Evolutionary conservation across 2,888 invertebrate genomes (phyloP).

Genomic region (Phytoseiulus persimilis): DNA sequence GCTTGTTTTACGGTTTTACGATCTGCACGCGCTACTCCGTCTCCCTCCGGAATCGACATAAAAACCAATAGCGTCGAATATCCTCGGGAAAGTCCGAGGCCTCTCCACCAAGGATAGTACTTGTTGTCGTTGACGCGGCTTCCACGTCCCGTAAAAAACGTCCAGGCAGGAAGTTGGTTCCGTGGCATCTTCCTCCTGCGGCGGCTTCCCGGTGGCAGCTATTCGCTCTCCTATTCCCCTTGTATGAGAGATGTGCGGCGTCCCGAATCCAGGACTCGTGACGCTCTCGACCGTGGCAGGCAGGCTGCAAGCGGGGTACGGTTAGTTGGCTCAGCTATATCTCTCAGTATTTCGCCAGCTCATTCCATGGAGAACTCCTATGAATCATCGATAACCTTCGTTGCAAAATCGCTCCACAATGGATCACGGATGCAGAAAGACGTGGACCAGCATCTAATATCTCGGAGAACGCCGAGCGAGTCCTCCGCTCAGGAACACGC

Average conservation of each 20-base stretch:
- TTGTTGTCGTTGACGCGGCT: neutral
- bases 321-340: neutral
- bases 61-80: neutral
- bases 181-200: neutral
- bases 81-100: neutral
- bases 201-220: neutral
- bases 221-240: neutral
- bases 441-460: too few relatives aligned
- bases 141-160: neutral
- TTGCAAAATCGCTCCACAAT: too few relatives aligned
- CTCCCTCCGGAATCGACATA: neutral
- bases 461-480: too few relatives aligned
- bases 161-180: neutral
- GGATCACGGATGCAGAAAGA: too few relatives aligned
- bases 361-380: too few relatives aligned
- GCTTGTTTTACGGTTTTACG: slow-evolving; percentile 5
- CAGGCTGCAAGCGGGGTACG: neutral
- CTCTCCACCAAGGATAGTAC: neutral
- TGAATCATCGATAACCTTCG: too few relatives aligned
- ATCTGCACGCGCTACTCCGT: neutral
- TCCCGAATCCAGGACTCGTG: neutral
- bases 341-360: neutral
- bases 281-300: neutral
- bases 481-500: too few relatives aligned
- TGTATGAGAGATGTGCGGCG: neutral